phyloP scores from a whole-genome alignment of 2,797 vertebrate species.

The Huso huso region DNA sequence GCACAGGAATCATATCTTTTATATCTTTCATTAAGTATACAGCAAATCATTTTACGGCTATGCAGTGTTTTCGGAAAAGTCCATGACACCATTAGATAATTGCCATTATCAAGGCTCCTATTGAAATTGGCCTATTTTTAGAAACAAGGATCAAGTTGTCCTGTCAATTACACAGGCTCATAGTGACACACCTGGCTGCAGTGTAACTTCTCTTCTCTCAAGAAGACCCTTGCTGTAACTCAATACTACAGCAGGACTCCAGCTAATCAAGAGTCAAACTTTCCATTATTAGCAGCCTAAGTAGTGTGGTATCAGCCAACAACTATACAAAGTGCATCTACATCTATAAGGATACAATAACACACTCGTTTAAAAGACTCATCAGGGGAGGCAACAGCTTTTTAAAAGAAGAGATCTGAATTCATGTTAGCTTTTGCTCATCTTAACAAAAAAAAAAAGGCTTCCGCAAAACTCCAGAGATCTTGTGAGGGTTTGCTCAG shows the following conservation, averaged over 20 bases:
- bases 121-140: neutral
- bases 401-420: no score
- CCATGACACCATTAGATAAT: neutral
- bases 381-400: no score
- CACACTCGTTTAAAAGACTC: no score
- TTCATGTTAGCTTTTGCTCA: no score
- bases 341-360: no score
- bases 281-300: neutral
- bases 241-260: neutral
- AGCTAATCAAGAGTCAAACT: neutral
- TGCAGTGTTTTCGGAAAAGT: neutral
- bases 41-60: neutral
- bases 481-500: no score
- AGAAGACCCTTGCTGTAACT: constrained; percentile 5
- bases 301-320: neutral
- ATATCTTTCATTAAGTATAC: no score
- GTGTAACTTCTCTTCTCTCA: neutral
- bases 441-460: no score
- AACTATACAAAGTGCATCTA: neutral
- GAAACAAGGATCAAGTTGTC: constrained; percentile 5
- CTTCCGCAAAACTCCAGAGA: no score
- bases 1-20: no score
- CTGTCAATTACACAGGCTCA: neutral
- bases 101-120: neutral
- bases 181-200: neutral